These are phyloP conservation scores for Littorina saxatilis DNA, from an alignment of 1,140 invertebrate species.

Conservation along the genomic window DNA sequence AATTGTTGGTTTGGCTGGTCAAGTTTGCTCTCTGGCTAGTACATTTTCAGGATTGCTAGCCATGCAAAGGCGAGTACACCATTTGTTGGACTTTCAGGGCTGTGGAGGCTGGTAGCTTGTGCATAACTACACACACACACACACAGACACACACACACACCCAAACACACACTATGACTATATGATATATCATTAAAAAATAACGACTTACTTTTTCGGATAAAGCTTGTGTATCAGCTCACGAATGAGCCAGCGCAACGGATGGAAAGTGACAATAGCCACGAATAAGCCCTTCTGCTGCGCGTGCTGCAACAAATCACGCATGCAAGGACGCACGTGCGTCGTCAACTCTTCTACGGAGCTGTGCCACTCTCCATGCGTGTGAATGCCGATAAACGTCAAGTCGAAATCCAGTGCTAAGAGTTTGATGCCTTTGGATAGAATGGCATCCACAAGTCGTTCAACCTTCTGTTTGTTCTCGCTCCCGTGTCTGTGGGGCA, in stretches of 20 bases:
- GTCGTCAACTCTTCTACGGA: conserved; percentile 62
- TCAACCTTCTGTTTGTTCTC: conserved; percentile 26
- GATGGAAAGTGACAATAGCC: conserved; percentile 72
- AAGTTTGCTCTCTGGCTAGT: too few species aligned
- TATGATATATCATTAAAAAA: neutral
- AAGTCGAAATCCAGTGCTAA: conserved; percentile 74
- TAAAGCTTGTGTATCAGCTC: conserved; percentile 68
- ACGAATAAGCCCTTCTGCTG: conserved; percentile 65
- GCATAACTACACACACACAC: conserved; percentile 21
- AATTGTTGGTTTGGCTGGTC: too few species aligned
- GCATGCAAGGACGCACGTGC: conserved; percentile 71
- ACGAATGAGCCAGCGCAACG: conserved; percentile 69
- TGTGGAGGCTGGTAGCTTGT: too few species aligned
- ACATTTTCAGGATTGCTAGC: too few species aligned
- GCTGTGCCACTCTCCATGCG: conserved; percentile 72
- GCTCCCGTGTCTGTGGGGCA: conserved; percentile 17
- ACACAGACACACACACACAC: neutral
- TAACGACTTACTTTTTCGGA: conserved; percentile 53
- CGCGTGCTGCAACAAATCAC: conserved; percentile 63
- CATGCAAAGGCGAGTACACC: too few species aligned
- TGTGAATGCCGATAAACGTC: conserved; percentile 72
- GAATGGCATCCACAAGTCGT: conserved; percentile 36
- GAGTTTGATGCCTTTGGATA: conserved; percentile 66
- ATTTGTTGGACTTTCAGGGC: too few species aligned
- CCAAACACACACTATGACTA: neutral